phyloP scores from a whole-genome alignment of 2,113 vertebrate species.

The Callopanchax toddi region DNA sequence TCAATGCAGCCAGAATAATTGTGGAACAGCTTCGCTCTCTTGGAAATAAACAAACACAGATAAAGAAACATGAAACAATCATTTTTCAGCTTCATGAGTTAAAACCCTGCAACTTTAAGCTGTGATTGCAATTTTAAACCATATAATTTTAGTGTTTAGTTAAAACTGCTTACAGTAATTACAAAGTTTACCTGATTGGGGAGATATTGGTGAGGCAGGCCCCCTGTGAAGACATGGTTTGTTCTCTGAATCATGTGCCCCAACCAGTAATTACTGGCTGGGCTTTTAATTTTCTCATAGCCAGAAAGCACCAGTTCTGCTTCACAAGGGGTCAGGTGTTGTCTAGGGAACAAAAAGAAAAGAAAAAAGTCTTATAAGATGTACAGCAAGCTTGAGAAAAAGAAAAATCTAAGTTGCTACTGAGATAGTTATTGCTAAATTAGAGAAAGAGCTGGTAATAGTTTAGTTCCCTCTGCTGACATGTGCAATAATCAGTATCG shows the following conservation, averaged over 20 bases:
- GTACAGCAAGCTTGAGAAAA: not conserved
- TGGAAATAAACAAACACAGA: not conserved
- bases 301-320: slow-evolving; percentile 78
- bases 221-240: slow-evolving; percentile 80
- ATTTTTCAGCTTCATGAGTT: not conserved
- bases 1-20: slow-evolving; percentile 89
- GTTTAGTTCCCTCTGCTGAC: not conserved
- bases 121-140: not conserved
- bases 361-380: no score
- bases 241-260: slow-evolving; percentile 64
- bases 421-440: no score
- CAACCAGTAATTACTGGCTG: slow-evolving; percentile 61
- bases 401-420: not conserved
- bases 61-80: slow-evolving; percentile 30
- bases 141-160: not conserved
- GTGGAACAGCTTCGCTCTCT: slow-evolving; percentile 79
- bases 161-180: not conserved
- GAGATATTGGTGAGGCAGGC: slow-evolving; percentile 73
- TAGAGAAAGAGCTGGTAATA: no score
- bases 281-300: slow-evolving; percentile 57
- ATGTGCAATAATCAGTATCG: slow-evolving; percentile 6
- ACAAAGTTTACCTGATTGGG: slow-evolving; percentile 72
- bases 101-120: not conserved
- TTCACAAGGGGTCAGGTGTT: slow-evolving; percentile 80
- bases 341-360: slow-evolving; percentile 63